These are phyloP conservation scores for Halictus quadricinctus DNA, from an alignment of 2,888 invertebrate species.

Conservation along the genomic window DNA sequence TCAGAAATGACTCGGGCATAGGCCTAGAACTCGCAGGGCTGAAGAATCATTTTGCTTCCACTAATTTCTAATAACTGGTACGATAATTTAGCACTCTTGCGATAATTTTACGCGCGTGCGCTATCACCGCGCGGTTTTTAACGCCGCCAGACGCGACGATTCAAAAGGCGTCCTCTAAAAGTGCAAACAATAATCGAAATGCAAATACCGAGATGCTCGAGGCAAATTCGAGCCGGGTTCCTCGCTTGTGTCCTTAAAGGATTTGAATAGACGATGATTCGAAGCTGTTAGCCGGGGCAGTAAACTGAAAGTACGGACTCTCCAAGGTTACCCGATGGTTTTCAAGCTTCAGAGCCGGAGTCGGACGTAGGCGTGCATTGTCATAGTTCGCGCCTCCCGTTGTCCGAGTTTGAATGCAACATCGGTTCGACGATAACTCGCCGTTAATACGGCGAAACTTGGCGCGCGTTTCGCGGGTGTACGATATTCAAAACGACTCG, in stretches of 20 bases:
- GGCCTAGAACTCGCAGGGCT: too few relatives aligned
- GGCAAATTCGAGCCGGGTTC: not conserved
- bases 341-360: constrained; percentile 46
- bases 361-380: constrained; percentile 55
- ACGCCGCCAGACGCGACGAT: not conserved
- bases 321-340: constrained; percentile 51
- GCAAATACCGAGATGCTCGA: not conserved
- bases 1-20: too few relatives aligned
- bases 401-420: constrained; percentile 53
- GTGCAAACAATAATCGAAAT: not conserved
- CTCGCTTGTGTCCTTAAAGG: constrained; percentile 25
- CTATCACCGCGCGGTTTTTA: too few relatives aligned
- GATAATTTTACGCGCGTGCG: too few relatives aligned
- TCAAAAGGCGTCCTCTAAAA: not conserved
- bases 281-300: constrained; percentile 38
- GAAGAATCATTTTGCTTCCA: too few relatives aligned
- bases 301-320: constrained; percentile 37
- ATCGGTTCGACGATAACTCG: constrained; percentile 48
- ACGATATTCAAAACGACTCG: not conserved
- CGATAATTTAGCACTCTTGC: too few relatives aligned
- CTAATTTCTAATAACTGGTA: too few relatives aligned
- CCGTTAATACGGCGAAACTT: constrained; percentile 37
- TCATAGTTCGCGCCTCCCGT: constrained; percentile 40
- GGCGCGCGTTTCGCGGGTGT: not conserved
- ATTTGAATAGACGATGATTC: constrained; percentile 45